Conservation (phyloP, 2,113 vertebrate genomes). For the Campylomormyrus tamandua region DNA sequence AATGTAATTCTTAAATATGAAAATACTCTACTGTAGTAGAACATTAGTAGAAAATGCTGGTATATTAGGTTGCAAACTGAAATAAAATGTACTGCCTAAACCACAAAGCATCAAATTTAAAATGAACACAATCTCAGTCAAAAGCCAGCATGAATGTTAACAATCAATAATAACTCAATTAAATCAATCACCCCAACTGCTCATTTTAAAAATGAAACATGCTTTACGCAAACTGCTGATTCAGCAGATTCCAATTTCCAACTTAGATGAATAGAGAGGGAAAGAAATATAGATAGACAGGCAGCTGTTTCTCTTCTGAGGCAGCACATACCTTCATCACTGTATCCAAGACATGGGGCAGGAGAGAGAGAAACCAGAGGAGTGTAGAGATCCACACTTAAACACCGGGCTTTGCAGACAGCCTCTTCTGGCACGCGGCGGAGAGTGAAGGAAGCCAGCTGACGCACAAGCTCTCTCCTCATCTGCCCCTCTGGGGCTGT, state of each 20-base stretch:
- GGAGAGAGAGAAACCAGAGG: constrained; percentile 23
- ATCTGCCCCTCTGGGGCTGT: constrained; percentile 15
- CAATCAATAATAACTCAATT: not conserved
- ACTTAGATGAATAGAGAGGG: not conserved
- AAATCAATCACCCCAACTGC: not conserved
- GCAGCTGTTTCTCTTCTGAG: constrained; percentile 23
- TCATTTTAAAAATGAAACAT: not conserved
- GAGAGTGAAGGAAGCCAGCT: constrained; percentile 47
- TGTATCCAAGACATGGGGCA: constrained; percentile 28
- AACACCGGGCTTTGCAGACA: constrained; percentile 52
- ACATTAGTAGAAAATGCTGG: not conserved
- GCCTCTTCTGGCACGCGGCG: constrained; percentile 44
- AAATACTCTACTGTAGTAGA: not conserved
- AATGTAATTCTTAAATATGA: not conserved
- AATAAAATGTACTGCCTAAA: not conserved
- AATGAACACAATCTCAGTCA: not conserved
- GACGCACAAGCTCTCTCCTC: constrained; percentile 51
- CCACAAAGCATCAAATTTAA: not conserved
- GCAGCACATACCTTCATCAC: constrained; percentile 55
- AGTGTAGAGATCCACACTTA: constrained; percentile 37
- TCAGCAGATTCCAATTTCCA: not conserved
- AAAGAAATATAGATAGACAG: not conserved
- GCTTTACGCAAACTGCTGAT: not conserved
- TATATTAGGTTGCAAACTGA: not conserved
- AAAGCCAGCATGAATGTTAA: not conserved